phyloP scores from a whole-genome alignment of 2,797 vertebrate species.

The Alca torda region DNA sequence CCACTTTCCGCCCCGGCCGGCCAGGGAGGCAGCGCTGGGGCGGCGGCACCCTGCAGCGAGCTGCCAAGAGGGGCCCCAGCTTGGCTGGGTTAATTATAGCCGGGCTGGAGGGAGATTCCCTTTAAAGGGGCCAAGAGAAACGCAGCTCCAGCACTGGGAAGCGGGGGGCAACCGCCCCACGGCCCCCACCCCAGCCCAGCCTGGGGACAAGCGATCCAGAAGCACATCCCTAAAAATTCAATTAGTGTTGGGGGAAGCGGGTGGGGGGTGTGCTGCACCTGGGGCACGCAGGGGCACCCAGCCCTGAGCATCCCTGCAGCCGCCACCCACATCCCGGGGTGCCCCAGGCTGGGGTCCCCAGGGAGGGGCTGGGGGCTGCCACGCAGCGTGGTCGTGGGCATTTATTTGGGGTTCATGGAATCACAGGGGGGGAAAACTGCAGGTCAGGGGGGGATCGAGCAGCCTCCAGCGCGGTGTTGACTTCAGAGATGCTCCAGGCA shows the following conservation, averaged over 20 bases:
- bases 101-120: slow-evolving; percentile 37
- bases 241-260: not conserved
- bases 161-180: not conserved
- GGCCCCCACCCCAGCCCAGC: not conserved
- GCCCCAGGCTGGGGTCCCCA: not conserved
- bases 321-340: not conserved
- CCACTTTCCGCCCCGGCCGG: not conserved
- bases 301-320: not conserved
- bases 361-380: not conserved
- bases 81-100: slow-evolving; percentile 42
- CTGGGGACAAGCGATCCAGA: rapidly evolving
- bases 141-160: not conserved
- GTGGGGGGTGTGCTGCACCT: not conserved
- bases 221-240: not conserved
- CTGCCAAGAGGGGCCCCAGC: slow-evolving; percentile 31
- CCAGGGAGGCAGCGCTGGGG: not conserved
- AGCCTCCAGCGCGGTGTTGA: rapidly evolving
- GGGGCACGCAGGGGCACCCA: not conserved
- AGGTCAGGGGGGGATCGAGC: rapidly evolving
- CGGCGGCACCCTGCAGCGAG: not conserved
- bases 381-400: too few species aligned
- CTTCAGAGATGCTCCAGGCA: not conserved
- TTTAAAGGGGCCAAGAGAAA: slow-evolving; percentile 34
- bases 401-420: not conserved
- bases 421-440: rapidly evolving